Conservation (phyloP, 2,797 vertebrate species). For the Huso huso region DNA sequence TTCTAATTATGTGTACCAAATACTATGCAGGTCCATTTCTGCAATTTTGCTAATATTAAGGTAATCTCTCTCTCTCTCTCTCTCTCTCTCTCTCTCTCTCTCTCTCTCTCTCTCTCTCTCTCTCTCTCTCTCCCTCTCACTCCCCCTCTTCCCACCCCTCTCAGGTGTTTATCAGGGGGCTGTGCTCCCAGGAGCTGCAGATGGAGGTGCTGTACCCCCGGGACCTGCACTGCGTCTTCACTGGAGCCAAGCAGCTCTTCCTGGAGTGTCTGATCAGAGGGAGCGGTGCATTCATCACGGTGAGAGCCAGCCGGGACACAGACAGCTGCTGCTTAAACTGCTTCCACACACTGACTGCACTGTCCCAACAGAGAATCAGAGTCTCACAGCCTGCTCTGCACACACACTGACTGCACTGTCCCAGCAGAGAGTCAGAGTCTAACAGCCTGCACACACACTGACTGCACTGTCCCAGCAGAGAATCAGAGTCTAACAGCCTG, state of each 20-base stretch:
- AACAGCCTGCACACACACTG: too few relatives aligned
- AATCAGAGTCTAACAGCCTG: too few relatives aligned
- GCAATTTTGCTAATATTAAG: too few relatives aligned
- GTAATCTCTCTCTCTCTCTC: too few relatives aligned
- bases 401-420: too few relatives aligned
- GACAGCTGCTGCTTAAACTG: background rate
- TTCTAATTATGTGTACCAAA: too few relatives aligned
- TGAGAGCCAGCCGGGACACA: conserved; percentile 21
- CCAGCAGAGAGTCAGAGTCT: too few relatives aligned
- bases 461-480: too few relatives aligned
- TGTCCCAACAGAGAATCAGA: background rate
- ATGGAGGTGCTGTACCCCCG: conserved; percentile 63
- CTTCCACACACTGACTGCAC: background rate
- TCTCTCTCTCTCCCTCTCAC: background rate
- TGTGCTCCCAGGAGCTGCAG: conserved; percentile 71
- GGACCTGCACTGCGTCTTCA: conserved; percentile 72
- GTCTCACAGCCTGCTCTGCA: too few relatives aligned
- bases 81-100: too few relatives aligned
- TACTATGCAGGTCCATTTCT: too few relatives aligned
- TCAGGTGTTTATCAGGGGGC: conserved; percentile 77
- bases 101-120: background rate
- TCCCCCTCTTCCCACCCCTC: background rate
- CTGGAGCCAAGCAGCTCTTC: conserved; percentile 72
- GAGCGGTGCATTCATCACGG: conserved; percentile 69
- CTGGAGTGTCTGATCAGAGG: conserved; percentile 67